Evolutionary conservation across 2,113 vertebrate species (phyloP), one percentile per base, ranked within the genome.

Genomic region (Monopterus albus): DNA sequence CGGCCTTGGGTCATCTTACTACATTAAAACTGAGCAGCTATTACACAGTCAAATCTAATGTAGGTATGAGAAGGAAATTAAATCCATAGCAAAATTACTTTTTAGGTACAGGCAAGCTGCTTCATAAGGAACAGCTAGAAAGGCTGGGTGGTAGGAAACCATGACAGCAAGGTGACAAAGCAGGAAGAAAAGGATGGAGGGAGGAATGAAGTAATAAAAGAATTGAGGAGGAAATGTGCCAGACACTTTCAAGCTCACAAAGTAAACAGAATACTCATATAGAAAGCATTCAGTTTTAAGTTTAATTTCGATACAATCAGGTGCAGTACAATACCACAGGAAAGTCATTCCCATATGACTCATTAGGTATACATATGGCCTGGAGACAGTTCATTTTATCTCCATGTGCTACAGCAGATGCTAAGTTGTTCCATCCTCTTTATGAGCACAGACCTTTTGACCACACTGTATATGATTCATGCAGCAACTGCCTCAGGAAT

Each of bases 221-320:
- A n/a, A n/a, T n/a, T n/a, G n/a, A n/a, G n/a, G n/a, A n/a, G n/a
- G n/a, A n/a, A n/a, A n/a, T n/a, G n/a, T n/a, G n/a, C n/a, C n/a
- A n/a, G n/a, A n/a, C n/a, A n/a, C n/a, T n/a, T n/a, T 28, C 12
- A 28, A 46, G 76, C 62, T 83, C 77, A 84, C 35, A 77, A n/a
- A 66, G 31, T 57, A 74, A 59, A 65, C 33, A 11, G 12, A 61
- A 70, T 26, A 47, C 20, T 50, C 69, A 78, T 15, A 42, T 21
- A 55, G 63, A 64, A 81, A 70, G 55, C 56, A 5, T 18, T 45
- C 21, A 42, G 50, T 26, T 3, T 57, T 2, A 56, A 7, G 2
- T 53, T 43, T n/a, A 25, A 64, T 50, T 28, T 21, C 21, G 39
- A 58, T 53, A 49, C 45, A 60, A 21, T 45, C 20, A 59, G 65